Evolutionary conservation across 2,797 vertebrate species (phyloP).

Genomic region (Hydrolagus colliei): DNA sequence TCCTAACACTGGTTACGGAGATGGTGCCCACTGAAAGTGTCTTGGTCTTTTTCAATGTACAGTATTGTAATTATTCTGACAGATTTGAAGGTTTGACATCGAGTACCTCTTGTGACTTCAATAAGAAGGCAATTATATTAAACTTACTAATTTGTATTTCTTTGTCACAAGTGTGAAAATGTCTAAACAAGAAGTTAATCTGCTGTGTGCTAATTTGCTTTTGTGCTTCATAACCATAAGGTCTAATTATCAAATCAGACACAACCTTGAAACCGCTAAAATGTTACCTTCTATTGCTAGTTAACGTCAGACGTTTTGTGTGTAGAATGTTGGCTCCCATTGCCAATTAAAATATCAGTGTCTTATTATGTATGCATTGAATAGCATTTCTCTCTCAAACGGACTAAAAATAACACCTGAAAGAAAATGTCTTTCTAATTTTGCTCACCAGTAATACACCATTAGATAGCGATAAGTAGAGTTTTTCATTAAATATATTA

Average conservation of each 20-base stretch:
- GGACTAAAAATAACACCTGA: background rate
- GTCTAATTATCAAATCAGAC: background rate
- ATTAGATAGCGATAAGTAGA: slow-evolving; percentile 8
- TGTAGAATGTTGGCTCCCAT: too few species aligned
- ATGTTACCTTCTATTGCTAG: background rate
- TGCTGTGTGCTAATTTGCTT: background rate
- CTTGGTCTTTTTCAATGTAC: too few species aligned
- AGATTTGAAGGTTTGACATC: background rate
- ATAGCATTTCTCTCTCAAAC: background rate
- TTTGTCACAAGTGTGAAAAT: slow-evolving; percentile 4
- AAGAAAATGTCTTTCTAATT: too few species aligned
- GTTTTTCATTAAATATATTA: background rate
- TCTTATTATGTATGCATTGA: background rate
- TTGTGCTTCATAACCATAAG: background rate
- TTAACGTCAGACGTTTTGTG: background rate
- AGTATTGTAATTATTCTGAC: background rate
- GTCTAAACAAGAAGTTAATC: background rate
- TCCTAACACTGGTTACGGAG: too few species aligned
- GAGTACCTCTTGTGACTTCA: background rate
- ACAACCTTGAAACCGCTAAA: background rate
- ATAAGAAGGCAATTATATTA: background rate
- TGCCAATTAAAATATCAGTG: background rate
- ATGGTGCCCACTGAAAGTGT: background rate
- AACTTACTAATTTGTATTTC: background rate
- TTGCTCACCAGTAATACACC: background rate